phyloP scores from a whole-genome alignment of 2,113 vertebrate species.

The Laticauda laticaudata region DNA sequence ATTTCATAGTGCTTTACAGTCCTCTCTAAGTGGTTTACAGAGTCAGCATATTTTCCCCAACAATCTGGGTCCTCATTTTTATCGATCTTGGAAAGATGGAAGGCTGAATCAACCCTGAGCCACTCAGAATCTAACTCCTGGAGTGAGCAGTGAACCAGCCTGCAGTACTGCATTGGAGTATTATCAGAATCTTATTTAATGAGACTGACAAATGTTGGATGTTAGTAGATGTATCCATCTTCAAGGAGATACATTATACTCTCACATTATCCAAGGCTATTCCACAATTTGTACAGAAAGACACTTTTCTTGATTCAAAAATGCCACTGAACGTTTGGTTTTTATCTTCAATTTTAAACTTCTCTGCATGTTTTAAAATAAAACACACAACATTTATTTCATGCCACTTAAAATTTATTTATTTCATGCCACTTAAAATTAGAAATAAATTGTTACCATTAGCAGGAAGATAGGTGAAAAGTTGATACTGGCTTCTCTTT shows the following conservation, averaged over 20 bases:
- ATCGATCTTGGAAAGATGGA: too few relatives aligned
- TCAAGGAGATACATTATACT: background rate
- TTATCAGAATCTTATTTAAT: background rate
- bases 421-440: conserved; percentile 27
- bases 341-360: background rate
- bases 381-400: conserved; percentile 19
- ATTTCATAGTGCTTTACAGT: too few relatives aligned
- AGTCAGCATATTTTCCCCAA: too few relatives aligned
- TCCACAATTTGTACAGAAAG: conserved; percentile 2
- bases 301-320: background rate
- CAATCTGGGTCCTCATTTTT: too few relatives aligned
- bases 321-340: background rate
- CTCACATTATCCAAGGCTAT: background rate
- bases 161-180: background rate
- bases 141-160: too few relatives aligned
- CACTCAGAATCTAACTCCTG: too few relatives aligned
- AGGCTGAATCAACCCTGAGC: too few relatives aligned
- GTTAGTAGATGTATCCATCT: background rate
- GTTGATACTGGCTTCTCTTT: conserved; percentile 96
- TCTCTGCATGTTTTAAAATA: background rate
- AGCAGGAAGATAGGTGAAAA: conserved; percentile 93
- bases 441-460: conserved; percentile 81
- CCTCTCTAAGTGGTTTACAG: too few relatives aligned
- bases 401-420: conserved; percentile 33
- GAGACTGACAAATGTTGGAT: background rate